phyloP scores from a whole-genome alignment of 2,113 vertebrate species.

The Emydura subglobosa region DNA sequence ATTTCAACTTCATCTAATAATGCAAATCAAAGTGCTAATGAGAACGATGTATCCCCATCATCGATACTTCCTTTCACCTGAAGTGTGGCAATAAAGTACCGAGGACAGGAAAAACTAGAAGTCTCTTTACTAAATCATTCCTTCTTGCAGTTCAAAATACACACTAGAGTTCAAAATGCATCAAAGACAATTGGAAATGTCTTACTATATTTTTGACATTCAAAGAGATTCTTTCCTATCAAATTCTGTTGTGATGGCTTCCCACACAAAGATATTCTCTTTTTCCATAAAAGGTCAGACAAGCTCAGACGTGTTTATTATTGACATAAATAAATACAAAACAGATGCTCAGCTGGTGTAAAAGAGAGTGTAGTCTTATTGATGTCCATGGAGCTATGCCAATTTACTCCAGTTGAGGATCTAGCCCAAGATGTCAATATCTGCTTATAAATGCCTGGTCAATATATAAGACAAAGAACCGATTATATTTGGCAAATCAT shows the following conservation, averaged over 20 bases:
- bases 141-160: neutral
- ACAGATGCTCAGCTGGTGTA: conserved; percentile 3
- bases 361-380: conserved; percentile 53
- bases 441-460: conserved; percentile 47
- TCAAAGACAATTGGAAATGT: neutral
- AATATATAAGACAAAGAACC: neutral
- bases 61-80: conserved; percentile 38
- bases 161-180: neutral
- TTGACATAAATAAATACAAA: neutral
- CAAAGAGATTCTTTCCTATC: conserved; percentile 6
- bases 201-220: neutral
- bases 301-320: neutral
- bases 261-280: neutral
- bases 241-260: neutral
- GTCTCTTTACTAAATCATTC: conserved; percentile 31
- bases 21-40: conserved; percentile 44
- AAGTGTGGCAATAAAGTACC: conserved; percentile 2
- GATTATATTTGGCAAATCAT: neutral
- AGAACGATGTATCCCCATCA: conserved; percentile 27
- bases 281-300: neutral
- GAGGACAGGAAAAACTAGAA: conserved; percentile 13
- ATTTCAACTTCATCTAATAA: conserved; percentile 45
- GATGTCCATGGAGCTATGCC: conserved; percentile 39
- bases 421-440: neutral
- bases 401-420: conserved; percentile 58